phyloP scores from a whole-genome alignment of 2,797 vertebrate genomes.

The Acanthopagrus latus region DNA sequence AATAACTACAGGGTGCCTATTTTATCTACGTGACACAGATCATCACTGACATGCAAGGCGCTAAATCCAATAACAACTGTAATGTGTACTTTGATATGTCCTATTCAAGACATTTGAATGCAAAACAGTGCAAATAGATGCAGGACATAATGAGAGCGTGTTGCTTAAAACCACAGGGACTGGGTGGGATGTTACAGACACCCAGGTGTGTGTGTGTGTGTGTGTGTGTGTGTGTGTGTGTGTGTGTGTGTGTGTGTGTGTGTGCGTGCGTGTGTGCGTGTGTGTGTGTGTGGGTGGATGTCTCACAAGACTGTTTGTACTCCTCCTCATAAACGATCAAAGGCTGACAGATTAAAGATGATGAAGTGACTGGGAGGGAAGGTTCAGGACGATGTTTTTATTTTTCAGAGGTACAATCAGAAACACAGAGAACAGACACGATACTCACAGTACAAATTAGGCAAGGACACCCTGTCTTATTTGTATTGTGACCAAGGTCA shows the following conservation, averaged over 20 bases:
- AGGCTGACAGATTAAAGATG: constrained; percentile 71
- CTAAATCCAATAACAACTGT: constrained; percentile 2
- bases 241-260: constrained; percentile 12
- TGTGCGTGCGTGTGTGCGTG: background rate
- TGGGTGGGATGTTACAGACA: constrained; percentile 13
- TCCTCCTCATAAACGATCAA: constrained; percentile 67
- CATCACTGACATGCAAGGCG: constrained; percentile 3
- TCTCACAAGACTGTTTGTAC: constrained; percentile 12
- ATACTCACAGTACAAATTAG: background rate
- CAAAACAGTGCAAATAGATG: constrained; percentile 36
- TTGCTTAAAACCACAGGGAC: constrained; percentile 40
- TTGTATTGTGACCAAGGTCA: background rate
- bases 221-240: background rate
- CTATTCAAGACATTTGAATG: constrained; percentile 20
- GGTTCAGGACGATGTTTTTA: constrained; percentile 35
- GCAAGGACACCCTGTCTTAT: background rate
- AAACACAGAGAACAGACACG: background rate
- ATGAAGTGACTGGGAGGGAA: constrained; percentile 8
- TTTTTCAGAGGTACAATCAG: constrained; percentile 42
- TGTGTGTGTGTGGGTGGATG: too few relatives aligned
- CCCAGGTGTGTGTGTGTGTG: constrained; percentile 19
- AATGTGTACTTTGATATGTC: background rate
- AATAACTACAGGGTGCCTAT: background rate
- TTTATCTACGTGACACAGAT: background rate
- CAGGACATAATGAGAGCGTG: constrained; percentile 1